A percentile compares a stretch with the other conserved stretches of the same genome.
Evolutionary conservation across 1,140 invertebrate genomes (phyloP).

Genomic region (Protaetia brevitarsis): DNA sequence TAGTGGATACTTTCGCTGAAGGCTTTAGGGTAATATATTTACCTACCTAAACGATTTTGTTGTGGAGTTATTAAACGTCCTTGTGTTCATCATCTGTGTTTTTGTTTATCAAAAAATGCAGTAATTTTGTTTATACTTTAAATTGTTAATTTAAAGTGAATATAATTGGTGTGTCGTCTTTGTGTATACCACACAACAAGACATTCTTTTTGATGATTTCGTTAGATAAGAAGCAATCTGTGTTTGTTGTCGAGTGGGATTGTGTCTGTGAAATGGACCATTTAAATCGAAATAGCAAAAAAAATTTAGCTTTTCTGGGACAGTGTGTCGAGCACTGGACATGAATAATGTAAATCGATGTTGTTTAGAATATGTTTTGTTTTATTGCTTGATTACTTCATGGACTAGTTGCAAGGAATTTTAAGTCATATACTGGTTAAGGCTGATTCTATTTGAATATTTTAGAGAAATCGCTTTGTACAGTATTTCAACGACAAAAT

Average conservation of each 20-base stretch:
- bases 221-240: neutral
- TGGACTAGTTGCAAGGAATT: no score
- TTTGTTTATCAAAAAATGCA: neutral
- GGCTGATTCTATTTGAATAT: no score
- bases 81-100: neutral
- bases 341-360: constrained; percentile 17
- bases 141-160: no score
- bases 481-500: no score
- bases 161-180: no score
- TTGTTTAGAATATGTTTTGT: no score
- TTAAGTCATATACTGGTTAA: no score
- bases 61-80: neutral
- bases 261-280: neutral
- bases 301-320: constrained; percentile 15
- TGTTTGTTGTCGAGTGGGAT: neutral
- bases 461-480: no score
- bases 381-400: no score
- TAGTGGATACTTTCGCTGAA: constrained; percentile 24
- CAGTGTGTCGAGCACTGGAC: neutral
- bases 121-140: neutral
- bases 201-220: neutral
- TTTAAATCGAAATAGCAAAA: constrained; percentile 9
- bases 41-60: constrained; percentile 17
- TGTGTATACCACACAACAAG: no score
- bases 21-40: no score